Evolutionary conservation across 53 echinoderm and acorn worm genomes (phyloP).

Genomic region (Echinometra lucunter): DNA sequence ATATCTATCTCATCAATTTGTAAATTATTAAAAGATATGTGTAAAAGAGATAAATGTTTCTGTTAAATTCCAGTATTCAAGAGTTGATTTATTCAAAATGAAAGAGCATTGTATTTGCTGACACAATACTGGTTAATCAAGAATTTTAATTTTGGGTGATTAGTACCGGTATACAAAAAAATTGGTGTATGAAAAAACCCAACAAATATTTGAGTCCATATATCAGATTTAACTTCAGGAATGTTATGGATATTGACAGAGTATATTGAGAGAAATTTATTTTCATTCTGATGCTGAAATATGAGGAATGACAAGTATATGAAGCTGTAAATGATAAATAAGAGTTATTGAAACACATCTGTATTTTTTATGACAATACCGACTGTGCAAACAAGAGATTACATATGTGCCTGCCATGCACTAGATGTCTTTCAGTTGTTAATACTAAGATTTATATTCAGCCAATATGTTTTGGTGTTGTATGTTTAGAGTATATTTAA

Average conservation of each 20-base stretch:
- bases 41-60: background rate
- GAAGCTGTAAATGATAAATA: background rate
- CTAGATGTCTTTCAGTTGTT: background rate
- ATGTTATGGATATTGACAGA: background rate
- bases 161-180: too few species aligned
- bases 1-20: background rate
- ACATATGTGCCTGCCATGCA: background rate
- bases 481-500: background rate
- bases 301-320: background rate
- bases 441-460: background rate
- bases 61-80: background rate
- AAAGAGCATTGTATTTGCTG: too few species aligned
- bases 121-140: too few species aligned
- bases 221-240: background rate
- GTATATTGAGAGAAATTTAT: background rate
- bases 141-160: too few species aligned
- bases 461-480: background rate
- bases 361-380: background rate
- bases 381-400: conserved; percentile 23
- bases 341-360: background rate
- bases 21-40: background rate
- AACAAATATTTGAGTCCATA: background rate
- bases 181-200: too few species aligned
- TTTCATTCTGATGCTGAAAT: background rate
- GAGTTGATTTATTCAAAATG: background rate